Evolutionary conservation across 2,113 vertebrate genomes (phyloP).

Genomic region (Talpa occidentalis): DNA sequence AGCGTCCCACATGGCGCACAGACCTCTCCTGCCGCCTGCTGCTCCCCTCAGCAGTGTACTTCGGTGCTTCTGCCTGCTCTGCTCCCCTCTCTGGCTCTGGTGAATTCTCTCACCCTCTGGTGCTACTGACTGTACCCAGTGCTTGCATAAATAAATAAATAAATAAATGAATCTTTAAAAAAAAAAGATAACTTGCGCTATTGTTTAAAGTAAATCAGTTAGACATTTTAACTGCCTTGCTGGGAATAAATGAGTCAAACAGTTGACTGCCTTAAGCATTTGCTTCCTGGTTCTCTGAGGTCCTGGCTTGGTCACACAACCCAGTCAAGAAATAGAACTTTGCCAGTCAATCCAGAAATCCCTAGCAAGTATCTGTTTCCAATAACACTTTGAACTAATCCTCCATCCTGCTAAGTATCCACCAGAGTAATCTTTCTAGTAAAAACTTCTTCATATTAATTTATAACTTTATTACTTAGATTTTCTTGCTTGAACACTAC

Average conservation of each 20-base stretch:
- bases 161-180: too few species aligned
- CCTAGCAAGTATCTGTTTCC: background rate
- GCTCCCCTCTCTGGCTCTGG: too few species aligned
- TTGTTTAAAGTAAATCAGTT: too few species aligned
- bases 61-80: too few species aligned
- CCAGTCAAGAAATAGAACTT: background rate
- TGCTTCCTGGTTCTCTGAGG: background rate
- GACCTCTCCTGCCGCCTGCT: too few species aligned
- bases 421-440: background rate
- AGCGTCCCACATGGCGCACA: too few species aligned
- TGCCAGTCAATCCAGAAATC: background rate
- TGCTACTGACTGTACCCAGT: too few species aligned
- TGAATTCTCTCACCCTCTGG: too few species aligned
- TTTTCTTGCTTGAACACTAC: background rate
- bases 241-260: background rate
- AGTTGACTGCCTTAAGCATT: background rate
- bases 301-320: background rate
- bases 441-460: background rate
- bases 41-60: too few species aligned
- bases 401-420: background rate
- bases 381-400: background rate
- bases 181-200: too few species aligned
- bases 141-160: too few species aligned
- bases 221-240: too few species aligned
- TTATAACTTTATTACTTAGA: background rate